phyloP scores from a whole-genome alignment of 2,113 vertebrate species.

The Xerus inauris region DNA sequence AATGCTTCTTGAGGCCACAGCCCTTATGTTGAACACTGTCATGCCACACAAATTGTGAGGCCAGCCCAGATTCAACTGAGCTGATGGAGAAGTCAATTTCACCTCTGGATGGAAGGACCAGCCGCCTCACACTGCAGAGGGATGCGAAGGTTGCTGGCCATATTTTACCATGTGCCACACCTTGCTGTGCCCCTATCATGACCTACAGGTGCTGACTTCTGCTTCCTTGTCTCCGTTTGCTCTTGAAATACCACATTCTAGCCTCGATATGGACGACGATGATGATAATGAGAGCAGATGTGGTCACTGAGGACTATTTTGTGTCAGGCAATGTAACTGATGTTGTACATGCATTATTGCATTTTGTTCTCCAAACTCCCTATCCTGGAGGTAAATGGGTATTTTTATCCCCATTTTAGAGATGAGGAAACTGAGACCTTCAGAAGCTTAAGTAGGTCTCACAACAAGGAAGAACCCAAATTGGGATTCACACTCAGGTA shows the following conservation, averaged over 20 bases:
- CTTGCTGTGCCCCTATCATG: background rate
- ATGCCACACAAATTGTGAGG: background rate
- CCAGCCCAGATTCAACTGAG: background rate
- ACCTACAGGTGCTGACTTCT: background rate
- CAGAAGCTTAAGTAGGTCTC: background rate
- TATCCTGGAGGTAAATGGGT: background rate
- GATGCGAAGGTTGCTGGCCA: accelerated
- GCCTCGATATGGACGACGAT: background rate
- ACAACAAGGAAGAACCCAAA: background rate
- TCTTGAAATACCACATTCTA: background rate
- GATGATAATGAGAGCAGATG: background rate
- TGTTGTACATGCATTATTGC: background rate
- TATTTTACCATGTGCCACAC: background rate
- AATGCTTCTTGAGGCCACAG: background rate
- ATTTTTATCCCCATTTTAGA: background rate
- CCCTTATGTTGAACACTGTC: background rate
- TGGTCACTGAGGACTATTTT: too few relatives aligned
- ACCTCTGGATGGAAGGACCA: background rate
- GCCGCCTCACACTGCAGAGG: background rate
- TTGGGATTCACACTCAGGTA: background rate
- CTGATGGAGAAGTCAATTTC: background rate
- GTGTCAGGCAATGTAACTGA: background rate
- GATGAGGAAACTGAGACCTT: background rate
- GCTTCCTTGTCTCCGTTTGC: background rate
- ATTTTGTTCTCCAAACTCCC: background rate